Conservation (phyloP, 1,140 invertebrate genomes). For the Diprion similis region DNA sequence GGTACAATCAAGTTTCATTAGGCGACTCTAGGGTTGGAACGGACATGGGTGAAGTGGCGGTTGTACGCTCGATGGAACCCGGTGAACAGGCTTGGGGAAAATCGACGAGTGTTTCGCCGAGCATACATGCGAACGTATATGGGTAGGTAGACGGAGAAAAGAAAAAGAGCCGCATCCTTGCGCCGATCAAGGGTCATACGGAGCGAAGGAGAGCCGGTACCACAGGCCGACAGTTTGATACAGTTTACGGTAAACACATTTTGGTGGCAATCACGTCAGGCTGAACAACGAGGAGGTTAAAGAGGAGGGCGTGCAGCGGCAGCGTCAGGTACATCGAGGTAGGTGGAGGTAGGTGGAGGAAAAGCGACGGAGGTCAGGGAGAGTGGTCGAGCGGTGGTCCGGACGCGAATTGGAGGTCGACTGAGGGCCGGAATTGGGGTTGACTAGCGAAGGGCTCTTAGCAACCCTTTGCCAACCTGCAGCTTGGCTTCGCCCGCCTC, state of each 20-base stretch:
- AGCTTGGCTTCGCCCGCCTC: conserved; percentile 10
- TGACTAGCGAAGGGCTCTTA: conserved; percentile 54
- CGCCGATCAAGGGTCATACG: background rate
- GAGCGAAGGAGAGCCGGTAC: too few relatives aligned
- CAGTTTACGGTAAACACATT: conserved; percentile 58
- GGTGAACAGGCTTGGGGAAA: conserved; percentile 6
- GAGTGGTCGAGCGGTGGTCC: conserved; percentile 50
- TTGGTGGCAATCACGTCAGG: conserved; percentile 56
- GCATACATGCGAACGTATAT: background rate
- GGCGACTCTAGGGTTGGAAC: background rate
- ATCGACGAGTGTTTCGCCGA: conserved; percentile 9
- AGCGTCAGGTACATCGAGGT: conserved; percentile 28
- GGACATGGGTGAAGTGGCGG: conserved; percentile 7
- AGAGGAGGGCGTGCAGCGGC: conserved; percentile 6
- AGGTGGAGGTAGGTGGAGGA: conserved; percentile 20
- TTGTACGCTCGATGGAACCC: conserved; percentile 7
- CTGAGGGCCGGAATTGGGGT: conserved; percentile 44
- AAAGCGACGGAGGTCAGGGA: conserved; percentile 13
- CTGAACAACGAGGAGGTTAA: conserved; percentile 27
- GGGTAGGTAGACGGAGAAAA: background rate
- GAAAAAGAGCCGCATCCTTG: background rate
- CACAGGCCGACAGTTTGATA: conserved; percentile 52
- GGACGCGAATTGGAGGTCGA: background rate
- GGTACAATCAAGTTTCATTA: too few relatives aligned
- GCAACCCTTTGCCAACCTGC: conserved; percentile 52